These are phyloP conservation scores for Apamea epomidion DNA, from an alignment of 2,888 invertebrate species.

Conservation along the genomic window DNA sequence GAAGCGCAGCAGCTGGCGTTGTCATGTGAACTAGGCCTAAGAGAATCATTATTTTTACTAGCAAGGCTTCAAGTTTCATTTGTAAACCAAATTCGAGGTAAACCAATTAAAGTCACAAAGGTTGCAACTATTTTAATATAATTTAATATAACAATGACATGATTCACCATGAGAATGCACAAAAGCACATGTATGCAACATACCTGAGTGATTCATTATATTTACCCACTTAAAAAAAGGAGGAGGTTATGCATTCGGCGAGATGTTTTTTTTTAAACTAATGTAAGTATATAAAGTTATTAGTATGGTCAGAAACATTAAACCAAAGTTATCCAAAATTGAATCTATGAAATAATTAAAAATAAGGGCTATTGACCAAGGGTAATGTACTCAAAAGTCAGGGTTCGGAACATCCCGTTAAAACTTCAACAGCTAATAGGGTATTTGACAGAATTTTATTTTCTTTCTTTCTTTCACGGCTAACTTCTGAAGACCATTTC, in stretches of 20 bases:
- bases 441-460: not conserved
- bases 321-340: no score
- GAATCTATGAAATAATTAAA: no score
- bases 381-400: no score
- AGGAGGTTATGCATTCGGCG: no score
- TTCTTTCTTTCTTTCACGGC: no score
- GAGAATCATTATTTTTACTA: not conserved
- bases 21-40: not conserved
- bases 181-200: not conserved
- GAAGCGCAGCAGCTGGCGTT: no score
- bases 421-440: not conserved
- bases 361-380: no score
- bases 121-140: no score
- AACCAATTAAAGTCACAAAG: not conserved
- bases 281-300: no score
- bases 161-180: slow-evolving; percentile 15
- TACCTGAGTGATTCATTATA: not conserved
- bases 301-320: no score
- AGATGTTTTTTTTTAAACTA: no score
- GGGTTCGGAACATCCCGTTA: not conserved
- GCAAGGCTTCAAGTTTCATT: not conserved
- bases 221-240: not conserved
- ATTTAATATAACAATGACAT: slow-evolving; percentile 6
- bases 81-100: not conserved
- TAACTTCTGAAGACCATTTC: no score